These are phyloP conservation scores for Falco punctatus DNA, from an alignment of 2,113 vertebrate genomes.

Conservation along the genomic window DNA sequence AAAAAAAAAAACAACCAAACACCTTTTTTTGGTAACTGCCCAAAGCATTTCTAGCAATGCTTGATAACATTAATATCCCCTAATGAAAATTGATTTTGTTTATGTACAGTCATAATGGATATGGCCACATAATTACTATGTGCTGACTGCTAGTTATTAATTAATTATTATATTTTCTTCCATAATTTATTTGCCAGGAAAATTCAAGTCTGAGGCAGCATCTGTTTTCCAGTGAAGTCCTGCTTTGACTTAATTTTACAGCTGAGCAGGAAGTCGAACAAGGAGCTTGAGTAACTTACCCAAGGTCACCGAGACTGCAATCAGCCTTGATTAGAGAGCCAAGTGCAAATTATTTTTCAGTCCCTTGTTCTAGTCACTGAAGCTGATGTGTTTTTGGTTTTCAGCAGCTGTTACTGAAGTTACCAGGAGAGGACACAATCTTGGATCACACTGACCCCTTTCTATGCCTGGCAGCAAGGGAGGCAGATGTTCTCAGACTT, in stretches of 20 bases:
- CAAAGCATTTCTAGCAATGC: constrained; percentile 29
- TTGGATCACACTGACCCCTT: background rate
- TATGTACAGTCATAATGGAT: constrained; percentile 67
- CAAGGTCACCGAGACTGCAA: constrained; percentile 64
- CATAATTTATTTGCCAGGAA: constrained; percentile 61
- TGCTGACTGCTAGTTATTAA: constrained; percentile 69
- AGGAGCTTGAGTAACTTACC: constrained; percentile 39
- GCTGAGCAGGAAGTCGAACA: constrained; percentile 39
- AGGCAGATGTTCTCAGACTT: background rate
- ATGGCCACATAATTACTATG: constrained; percentile 64
- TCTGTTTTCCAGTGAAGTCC: constrained; percentile 71
- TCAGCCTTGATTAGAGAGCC: constrained; percentile 52
- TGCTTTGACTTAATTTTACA: constrained; percentile 75
- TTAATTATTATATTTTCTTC: constrained; percentile 74
- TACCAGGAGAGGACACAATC: background rate
- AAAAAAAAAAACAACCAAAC: constrained; percentile 7
- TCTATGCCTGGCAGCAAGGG: background rate
- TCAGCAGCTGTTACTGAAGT: background rate
- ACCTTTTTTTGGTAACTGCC: background rate
- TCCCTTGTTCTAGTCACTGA: background rate
- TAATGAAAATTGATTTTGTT: constrained; percentile 82
- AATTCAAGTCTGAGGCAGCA: constrained; percentile 63
- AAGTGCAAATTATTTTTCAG: background rate
- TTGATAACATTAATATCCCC: constrained; percentile 51
- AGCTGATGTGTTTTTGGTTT: background rate